Conservation (phyloP, 2,888 invertebrate genomes). For the Drosophila setosimentum region DNA sequence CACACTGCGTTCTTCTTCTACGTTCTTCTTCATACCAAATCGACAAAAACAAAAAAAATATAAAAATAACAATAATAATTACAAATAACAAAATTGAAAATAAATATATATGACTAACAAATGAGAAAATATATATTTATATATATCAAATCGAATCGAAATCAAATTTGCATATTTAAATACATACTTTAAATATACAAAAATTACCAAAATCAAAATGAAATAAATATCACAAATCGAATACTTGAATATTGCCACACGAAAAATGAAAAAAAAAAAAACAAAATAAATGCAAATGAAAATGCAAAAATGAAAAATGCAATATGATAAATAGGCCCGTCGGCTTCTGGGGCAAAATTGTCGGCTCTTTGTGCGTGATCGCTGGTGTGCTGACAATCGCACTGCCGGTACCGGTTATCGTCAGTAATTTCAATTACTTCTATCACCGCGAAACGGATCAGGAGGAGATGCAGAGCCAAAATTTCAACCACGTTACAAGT, state of each 20-base stretch:
- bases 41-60: constrained; percentile 57
- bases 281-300: constrained; percentile 47
- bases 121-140: constrained; percentile 46
- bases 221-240: constrained; percentile 49
- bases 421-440: constrained; percentile 99
- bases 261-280: constrained; percentile 52
- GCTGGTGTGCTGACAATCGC: constrained; percentile 99
- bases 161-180: constrained; percentile 72
- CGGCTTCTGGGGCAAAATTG: constrained; percentile 99
- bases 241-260: constrained; percentile 68
- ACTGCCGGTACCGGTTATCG: constrained; percentile 99
- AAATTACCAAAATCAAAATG: constrained; percentile 18
- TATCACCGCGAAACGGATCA: constrained; percentile 99
- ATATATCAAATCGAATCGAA: constrained; percentile 54
- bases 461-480: constrained; percentile 99
- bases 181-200: constrained; percentile 58
- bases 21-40: constrained; percentile 77
- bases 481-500: constrained; percentile 98
- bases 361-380: constrained; percentile 99
- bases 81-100: constrained; percentile 29
- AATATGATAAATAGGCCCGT: constrained; percentile 91
- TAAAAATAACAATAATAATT: constrained; percentile 26
- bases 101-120: constrained; percentile 19
- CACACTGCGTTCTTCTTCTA: constrained; percentile 79
- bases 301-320: constrained; percentile 33